phyloP scores from a whole-genome alignment of 2,113 vertebrate species.

The Phylloscopus trochilus region DNA sequence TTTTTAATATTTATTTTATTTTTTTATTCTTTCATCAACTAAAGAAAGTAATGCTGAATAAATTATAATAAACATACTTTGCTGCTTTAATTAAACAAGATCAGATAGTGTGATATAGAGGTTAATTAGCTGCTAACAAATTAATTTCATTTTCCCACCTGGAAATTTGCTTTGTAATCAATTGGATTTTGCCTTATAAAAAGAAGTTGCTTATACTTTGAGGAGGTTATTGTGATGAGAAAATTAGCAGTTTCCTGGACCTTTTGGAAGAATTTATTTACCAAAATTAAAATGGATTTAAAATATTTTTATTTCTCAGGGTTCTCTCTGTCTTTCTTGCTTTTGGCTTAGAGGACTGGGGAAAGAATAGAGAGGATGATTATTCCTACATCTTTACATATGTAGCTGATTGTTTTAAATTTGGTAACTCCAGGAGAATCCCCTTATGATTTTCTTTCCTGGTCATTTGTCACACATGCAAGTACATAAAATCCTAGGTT shows the following conservation, averaged over 20 bases:
- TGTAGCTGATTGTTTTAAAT: not conserved
- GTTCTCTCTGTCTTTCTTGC: not conserved
- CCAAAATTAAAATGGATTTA: not conserved
- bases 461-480: not conserved
- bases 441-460: not conserved
- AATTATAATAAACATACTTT: not conserved
- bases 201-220: constrained; percentile 14
- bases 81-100: constrained; percentile 34
- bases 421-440: not conserved
- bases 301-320: not conserved
- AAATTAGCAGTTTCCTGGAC: not conserved
- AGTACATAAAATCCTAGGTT: not conserved
- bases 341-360: not conserved
- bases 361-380: not conserved
- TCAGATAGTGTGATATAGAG: constrained; percentile 44
- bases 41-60: constrained; percentile 6
- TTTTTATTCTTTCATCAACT: not conserved
- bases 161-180: constrained; percentile 56
- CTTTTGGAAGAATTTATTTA: constrained; percentile 16
- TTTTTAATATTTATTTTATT: not conserved
- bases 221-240: constrained; percentile 43
- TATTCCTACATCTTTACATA: not conserved
- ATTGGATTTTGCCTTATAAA: constrained; percentile 22
- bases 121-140: constrained; percentile 70
- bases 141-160: constrained; percentile 66